Evolutionary conservation across 1,140 invertebrate species (phyloP).

Genomic region (Nymphalis io): DNA sequence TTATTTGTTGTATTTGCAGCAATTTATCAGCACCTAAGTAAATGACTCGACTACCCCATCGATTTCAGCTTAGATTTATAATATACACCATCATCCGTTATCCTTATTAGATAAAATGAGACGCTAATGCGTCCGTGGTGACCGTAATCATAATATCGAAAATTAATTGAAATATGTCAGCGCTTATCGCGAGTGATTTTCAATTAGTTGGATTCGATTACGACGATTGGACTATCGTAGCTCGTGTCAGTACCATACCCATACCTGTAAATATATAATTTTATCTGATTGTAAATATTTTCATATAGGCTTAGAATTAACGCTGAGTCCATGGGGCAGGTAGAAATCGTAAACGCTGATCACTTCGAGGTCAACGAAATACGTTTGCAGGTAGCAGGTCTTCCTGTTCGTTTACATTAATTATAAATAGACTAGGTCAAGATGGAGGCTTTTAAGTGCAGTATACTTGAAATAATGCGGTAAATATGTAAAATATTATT

Average conservation of each 20-base stretch:
- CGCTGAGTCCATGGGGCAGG: not conserved
- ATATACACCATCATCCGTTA: no score
- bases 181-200: no score
- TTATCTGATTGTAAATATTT: conserved; percentile 31
- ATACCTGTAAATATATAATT: conserved; percentile 1
- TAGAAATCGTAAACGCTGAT: not conserved
- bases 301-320: conserved; percentile 21
- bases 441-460: not conserved
- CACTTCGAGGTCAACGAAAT: not conserved
- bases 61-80: no score
- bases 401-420: not conserved
- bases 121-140: no score
- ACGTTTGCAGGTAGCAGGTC: not conserved
- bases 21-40: no score
- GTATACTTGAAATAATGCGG: not conserved
- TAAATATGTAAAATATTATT: no score
- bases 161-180: no score
- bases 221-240: not conserved
- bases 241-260: not conserved
- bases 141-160: no score
- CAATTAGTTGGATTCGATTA: no score
- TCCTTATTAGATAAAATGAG: no score
- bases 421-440: not conserved
- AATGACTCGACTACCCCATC: no score
- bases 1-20: no score